Conservation (phyloP, 2,113 vertebrate genomes). For the Mesoclemmys tuberculata region DNA sequence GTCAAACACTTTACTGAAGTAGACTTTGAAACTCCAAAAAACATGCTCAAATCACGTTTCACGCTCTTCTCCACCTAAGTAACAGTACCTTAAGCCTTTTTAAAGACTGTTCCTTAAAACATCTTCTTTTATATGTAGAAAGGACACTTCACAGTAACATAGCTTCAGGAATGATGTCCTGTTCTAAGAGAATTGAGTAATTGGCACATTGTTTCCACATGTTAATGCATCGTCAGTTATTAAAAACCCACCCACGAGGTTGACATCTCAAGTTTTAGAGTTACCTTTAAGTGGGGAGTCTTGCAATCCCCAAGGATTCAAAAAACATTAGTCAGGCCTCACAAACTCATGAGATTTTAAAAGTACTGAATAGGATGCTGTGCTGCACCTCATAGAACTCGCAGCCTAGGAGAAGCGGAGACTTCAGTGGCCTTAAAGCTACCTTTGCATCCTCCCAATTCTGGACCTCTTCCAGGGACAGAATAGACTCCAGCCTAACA, state of each 20-base stretch:
- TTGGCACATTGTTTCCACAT: not conserved
- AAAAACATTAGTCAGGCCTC: not conserved
- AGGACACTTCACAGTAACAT: accelerated
- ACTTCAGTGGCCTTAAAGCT: no score
- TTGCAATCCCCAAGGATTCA: not conserved
- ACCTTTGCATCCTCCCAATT: no score
- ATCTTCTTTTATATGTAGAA: not conserved
- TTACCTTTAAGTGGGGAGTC: not conserved
- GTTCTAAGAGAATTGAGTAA: not conserved
- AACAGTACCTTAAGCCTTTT: not conserved
- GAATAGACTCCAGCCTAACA: no score
- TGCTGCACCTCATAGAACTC: not conserved
- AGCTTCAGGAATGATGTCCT: not conserved
- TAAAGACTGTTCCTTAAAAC: not conserved
- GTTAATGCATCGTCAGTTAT: not conserved
- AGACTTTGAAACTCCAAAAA: not conserved
- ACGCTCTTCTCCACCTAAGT: not conserved
- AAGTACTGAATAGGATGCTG: not conserved
- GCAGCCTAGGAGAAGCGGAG: no score
- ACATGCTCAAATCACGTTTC: not conserved
- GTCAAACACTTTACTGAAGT: not conserved
- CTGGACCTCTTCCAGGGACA: no score
- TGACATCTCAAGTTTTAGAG: not conserved
- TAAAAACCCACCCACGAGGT: not conserved
- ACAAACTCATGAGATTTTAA: not conserved